Evolutionary conservation across 2,888 invertebrate genomes (phyloP), one percentile per base, ranked within the genome.

Genomic region (Euproctis similis): DNA sequence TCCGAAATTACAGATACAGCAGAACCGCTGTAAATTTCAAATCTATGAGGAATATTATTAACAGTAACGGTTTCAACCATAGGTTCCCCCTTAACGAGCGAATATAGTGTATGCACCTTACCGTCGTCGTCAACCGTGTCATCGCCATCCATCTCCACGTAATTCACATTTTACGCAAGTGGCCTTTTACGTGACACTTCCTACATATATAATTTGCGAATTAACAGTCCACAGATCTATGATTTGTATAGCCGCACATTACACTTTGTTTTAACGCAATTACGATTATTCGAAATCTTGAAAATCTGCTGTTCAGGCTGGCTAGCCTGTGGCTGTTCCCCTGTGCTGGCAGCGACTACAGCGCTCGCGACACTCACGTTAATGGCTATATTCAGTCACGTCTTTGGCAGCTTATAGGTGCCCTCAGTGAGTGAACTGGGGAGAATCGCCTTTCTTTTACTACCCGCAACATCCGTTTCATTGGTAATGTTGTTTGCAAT

Each of bases 121-220:
- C n/a, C n/a, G n/a, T n/a, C n/a, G n/a, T n/a, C n/a, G n/a, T n/a
- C n/a, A n/a, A n/a, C n/a, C n/a, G n/a, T n/a, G n/a, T n/a, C n/a
- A n/a, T n/a, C n/a, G n/a, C n/a, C n/a, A n/a, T n/a, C n/a, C n/a
- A n/a, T n/a, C 12, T 16, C 6, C 8, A 8, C 18, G 16, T 18
- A 10, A 11, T 17, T 11, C 21, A 25, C n/a, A 19, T 26, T 18
- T 20, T 26, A 13, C 26, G 19, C 11, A 26, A 26, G 12, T 20
- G 26, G 12, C 20, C 26, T 7, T 26, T 26, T 2, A 12, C 13
- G 20, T 26, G n/a, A 13, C 26, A 20, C 13, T 26, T 26, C n/a
- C 20, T 26, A 4, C 18, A 26, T 6, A 11, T 26, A n/a, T 26
- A 26, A 8, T 8, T 26, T 8, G 12, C 26, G 4, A 18, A 19